Evolutionary conservation across 2,113 vertebrate genomes (phyloP).

Genomic region (Ranitomeya variabilis): DNA sequence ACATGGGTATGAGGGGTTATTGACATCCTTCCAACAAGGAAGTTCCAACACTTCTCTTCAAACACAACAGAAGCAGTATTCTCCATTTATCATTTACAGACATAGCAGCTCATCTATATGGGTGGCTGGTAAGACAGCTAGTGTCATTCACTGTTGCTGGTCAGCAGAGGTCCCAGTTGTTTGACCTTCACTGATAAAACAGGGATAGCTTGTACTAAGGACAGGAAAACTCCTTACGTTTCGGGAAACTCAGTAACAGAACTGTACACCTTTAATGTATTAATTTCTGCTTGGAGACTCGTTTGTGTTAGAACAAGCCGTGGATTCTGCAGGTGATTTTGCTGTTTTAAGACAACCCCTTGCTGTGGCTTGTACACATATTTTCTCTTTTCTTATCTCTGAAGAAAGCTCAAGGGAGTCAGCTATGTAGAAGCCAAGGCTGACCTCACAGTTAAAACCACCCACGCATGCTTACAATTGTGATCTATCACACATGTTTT

Average conservation of each 20-base stretch:
- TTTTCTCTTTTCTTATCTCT: conserved; percentile 42
- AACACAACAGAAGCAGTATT: too few relatives aligned
- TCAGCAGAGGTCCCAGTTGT: neutral
- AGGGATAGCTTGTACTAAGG: too few relatives aligned
- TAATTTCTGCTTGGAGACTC: neutral
- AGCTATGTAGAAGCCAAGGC: conserved; percentile 62
- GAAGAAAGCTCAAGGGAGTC: conserved; percentile 48
- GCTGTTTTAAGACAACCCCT: neutral
- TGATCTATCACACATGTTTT: conserved; percentile 67
- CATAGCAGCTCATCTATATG: neutral
- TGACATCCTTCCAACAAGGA: too few relatives aligned
- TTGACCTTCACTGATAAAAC: neutral
- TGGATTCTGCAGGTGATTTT: neutral
- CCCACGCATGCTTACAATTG: conserved; percentile 66
- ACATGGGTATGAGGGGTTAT: too few relatives aligned
- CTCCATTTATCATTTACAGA: neutral
- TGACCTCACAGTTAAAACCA: conserved; percentile 68
- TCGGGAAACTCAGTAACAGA: neutral
- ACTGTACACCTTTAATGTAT: neutral
- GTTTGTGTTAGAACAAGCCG: neutral
- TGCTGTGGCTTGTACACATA: neutral
- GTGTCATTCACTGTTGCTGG: neutral
- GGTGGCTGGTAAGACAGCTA: neutral
- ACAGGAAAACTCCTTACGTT: neutral
- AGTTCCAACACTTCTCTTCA: too few relatives aligned